phyloP scores from a whole-genome alignment of 2,113 vertebrate species.

The Halichoerus grypus region DNA sequence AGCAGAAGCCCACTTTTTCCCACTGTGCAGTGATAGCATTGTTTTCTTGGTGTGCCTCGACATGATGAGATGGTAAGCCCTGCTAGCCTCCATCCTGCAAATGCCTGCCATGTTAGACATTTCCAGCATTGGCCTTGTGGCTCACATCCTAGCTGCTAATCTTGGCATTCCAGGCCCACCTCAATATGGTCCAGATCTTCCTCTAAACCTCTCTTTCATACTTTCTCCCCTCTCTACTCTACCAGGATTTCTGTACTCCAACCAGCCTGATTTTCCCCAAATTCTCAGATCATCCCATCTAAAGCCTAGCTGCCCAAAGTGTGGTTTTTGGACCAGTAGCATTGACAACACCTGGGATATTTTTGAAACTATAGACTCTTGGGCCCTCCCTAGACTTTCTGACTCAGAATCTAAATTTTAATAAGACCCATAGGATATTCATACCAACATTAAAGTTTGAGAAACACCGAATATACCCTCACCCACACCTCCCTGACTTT shows the following conservation, averaged over 20 bases:
- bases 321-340: not conserved
- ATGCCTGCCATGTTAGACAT: not conserved
- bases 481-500: not conserved
- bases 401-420: not conserved
- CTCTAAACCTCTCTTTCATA: not conserved
- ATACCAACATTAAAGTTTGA: not conserved
- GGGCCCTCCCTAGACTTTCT: not conserved
- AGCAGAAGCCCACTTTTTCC: not conserved
- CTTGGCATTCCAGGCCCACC: not conserved
- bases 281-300: not conserved
- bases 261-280: not conserved
- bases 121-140: not conserved
- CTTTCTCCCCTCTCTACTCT: not conserved
- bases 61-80: not conserved
- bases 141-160: not conserved
- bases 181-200: not conserved
- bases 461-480: not conserved
- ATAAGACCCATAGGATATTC: not conserved
- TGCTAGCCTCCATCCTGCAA: fast-evolving
- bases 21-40: not conserved
- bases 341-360: not conserved
- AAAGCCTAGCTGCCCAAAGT: not conserved
- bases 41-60: not conserved
- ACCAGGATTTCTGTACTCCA: not conserved
- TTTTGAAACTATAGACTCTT: not conserved